Evolutionary conservation across 2,797 vertebrate genomes (phyloP).

Genomic region (Psittacula echo): DNA sequence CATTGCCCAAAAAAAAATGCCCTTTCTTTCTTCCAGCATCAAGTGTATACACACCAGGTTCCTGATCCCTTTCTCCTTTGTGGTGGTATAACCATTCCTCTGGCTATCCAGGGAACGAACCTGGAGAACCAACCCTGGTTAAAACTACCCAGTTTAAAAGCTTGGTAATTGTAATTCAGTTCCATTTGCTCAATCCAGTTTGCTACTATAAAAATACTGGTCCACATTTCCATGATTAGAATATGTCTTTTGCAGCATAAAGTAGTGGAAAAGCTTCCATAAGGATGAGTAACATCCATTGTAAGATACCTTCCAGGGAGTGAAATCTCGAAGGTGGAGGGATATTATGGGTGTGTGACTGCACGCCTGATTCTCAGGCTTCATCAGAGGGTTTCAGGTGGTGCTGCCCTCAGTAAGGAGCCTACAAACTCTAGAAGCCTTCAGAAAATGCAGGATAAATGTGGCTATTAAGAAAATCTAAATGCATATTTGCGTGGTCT

Average conservation of each 20-base stretch:
- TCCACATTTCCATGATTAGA: background rate
- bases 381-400: background rate
- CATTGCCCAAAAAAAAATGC: background rate
- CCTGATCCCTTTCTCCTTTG: background rate
- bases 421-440: background rate
- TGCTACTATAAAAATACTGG: background rate
- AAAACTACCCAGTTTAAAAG: background rate
- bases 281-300: background rate
- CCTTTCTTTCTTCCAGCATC: background rate
- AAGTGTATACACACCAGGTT: background rate
- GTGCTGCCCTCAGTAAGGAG: background rate
- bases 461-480: background rate
- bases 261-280: background rate
- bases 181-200: background rate
- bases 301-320: background rate
- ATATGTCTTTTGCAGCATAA: background rate
- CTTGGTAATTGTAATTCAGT: background rate
- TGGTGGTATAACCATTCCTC: background rate
- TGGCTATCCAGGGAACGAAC: background rate
- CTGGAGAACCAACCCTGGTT: background rate
- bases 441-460: background rate
- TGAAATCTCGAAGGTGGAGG: background rate
- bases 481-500: background rate
- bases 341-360: background rate
- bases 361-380: background rate